These are phyloP conservation scores for Archocentrus centrarchus DNA, from an alignment of 2,113 vertebrate genomes.

Conservation along the genomic window DNA sequence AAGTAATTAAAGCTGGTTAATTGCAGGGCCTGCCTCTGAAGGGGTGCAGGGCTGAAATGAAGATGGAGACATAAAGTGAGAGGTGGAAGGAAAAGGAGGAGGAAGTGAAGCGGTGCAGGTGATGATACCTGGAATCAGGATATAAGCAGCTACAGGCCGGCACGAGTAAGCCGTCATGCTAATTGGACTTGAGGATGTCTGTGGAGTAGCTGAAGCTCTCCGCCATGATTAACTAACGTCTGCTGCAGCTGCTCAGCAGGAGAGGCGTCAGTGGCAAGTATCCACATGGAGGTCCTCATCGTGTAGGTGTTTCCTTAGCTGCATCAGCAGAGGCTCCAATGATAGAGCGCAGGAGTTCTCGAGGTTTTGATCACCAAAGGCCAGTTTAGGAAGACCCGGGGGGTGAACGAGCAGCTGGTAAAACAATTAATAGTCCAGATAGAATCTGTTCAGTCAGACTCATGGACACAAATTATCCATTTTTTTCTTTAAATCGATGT, in stretches of 20 bases:
- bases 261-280: neutral
- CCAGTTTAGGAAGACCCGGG: neutral
- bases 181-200: rapidly evolving
- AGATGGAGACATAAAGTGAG: neutral
- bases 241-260: neutral
- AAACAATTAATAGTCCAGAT: too few relatives aligned
- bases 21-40: neutral
- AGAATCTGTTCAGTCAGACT: neutral
- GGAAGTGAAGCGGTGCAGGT: neutral
- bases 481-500: neutral
- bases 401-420: neutral
- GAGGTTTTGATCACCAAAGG: too few relatives aligned
- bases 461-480: neutral
- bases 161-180: neutral
- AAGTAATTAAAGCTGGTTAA: constrained; percentile 32
- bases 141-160: rapidly evolving
- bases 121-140: neutral
- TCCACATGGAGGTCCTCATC: neutral
- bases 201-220: neutral
- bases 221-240: neutral
- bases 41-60: rapidly evolving
- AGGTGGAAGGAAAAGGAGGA: neutral
- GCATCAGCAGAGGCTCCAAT: neutral
- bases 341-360: neutral
- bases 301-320: neutral